Base-by-base conservation (phyloP, 2,888 invertebrate genomes). In the Desoria tigrina region DNA sequence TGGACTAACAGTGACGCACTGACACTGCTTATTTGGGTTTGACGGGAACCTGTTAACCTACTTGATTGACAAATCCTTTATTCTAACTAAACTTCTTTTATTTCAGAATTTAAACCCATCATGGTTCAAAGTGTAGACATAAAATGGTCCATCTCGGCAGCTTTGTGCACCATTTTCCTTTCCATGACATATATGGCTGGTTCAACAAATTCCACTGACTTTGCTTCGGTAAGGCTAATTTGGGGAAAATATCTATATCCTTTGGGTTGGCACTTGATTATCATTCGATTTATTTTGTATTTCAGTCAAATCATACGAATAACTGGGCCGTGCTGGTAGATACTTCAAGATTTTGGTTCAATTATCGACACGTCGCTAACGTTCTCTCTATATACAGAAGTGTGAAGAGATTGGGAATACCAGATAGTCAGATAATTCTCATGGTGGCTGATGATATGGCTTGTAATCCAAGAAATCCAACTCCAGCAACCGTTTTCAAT, bases 401-500 rank as follows among this genome's bases (percentile, higher is more conserved):
- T 79, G 96, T 99, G 0, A 99, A 99, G 81, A 85, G 98, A 18
- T 84, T 99, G 2, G 99, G 99, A n/a, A 98, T 99, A 76, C 98
- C 98, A 0, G 75, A 66, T 32, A 91, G 91, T 64, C 98, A 98
- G 81, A 99, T 99, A 63, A 98, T 99, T 73, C 81, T 99, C 62
- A 99, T 99, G 99, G 89, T 99, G 73, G 98, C 99, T 1, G 99
- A 99, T 81, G 98, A 99, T 79, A 98, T 99, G 95, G 98, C 99
- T 0, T 99, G 99, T 79, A 99, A 99, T 83, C 89, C 97, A 0
- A 84, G 99, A 71, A 99, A 99, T 82, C 98, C 99, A 0, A 85
- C 94, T 16, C 98, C 99, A 3, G 98, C 94, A 0, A 95, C 96
- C 1, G 96, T 99, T 16, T 99, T 94, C 80, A 99, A 99, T 80